Percentiles rank a stretch among this genome's conserved stretches.
These are phyloP conservation scores for Sternarchorhynchus goeldii DNA, from an alignment of 2,797 vertebrate genomes.

Conservation along the genomic window DNA sequence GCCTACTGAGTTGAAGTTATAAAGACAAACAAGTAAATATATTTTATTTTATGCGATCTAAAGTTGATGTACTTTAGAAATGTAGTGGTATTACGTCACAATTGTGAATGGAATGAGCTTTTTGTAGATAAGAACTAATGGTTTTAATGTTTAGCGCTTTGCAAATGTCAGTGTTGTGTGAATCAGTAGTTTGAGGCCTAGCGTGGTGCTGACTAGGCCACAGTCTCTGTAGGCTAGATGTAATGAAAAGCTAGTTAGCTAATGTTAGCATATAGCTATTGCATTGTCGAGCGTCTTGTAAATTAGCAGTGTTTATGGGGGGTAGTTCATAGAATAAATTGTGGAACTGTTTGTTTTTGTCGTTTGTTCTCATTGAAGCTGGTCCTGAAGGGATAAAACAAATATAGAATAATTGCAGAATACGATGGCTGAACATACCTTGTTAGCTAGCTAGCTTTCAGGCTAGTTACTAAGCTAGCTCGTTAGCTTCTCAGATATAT, in stretches of 20 bases:
- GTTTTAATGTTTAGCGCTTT: conserved; percentile 53
- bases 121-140: conserved; percentile 33
- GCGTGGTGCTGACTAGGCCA: conserved; percentile 75
- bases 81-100: conserved; percentile 39
- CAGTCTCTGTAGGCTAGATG: conserved; percentile 10
- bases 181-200: conserved; percentile 88
- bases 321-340: not conserved
- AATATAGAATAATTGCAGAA: not conserved
- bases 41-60: conserved; percentile 61
- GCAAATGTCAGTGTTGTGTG: conserved; percentile 69
- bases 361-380: not conserved
- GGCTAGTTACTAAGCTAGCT: conserved; percentile 37
- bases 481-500: conserved; percentile 40
- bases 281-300: not conserved
- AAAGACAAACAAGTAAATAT: conserved; percentile 75
- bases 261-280: conserved; percentile 19
- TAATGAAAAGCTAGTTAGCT: conserved; percentile 12
- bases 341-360: not conserved
- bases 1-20: conserved; percentile 68
- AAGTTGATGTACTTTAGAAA: conserved; percentile 68
- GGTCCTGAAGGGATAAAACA: not conserved
- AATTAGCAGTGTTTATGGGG: not conserved
- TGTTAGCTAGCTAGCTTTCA: conserved; percentile 29
- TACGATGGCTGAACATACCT: conserved; percentile 4
- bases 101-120: conserved; percentile 39